These are phyloP conservation scores for Callyntrura sp. DNA, from an alignment of 2,888 invertebrate species.

Conservation along the genomic window DNA sequence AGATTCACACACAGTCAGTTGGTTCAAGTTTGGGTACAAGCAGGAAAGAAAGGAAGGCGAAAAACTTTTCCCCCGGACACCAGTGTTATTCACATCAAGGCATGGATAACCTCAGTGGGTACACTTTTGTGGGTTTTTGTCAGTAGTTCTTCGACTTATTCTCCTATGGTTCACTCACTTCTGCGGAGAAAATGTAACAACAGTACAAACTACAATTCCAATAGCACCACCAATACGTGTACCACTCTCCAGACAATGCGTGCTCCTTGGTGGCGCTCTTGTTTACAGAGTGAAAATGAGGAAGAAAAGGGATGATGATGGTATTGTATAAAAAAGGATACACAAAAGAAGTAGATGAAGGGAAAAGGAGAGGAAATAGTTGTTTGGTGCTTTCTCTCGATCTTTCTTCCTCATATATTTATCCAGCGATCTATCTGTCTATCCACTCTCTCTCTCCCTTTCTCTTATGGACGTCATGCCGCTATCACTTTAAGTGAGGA, in stretches of 20 bases:
- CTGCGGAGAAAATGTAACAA: neutral
- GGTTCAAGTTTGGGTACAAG: conserved; percentile 52
- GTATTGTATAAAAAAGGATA: conserved; percentile 18
- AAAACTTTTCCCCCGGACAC: conserved; percentile 28
- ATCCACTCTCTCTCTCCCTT: neutral
- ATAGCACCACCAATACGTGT: neutral
- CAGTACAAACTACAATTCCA: neutral
- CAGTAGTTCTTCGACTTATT: conserved; percentile 39
- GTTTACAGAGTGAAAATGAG: conserved; percentile 36
- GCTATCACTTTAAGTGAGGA: conserved; percentile 18
- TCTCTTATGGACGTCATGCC: conserved; percentile 25
- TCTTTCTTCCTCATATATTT: no score
- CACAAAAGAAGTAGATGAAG: neutral
- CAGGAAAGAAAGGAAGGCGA: neutral
- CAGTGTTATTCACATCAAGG: neutral
- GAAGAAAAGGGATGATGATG: conserved; percentile 42
- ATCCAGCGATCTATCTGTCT: neutral
- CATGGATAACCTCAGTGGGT: conserved; percentile 67
- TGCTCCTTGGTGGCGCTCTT: neutral
- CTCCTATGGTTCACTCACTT: conserved; percentile 22
- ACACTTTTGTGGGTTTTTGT: conserved; percentile 63
- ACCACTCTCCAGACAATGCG: neutral
- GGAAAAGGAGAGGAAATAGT: conserved; percentile 38
- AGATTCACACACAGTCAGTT: conserved; percentile 50
- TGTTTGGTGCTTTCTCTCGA: conserved; percentile 13